phyloP scores from a whole-genome alignment of 1,140 invertebrate genomes.

The Vanessa tameamea region DNA sequence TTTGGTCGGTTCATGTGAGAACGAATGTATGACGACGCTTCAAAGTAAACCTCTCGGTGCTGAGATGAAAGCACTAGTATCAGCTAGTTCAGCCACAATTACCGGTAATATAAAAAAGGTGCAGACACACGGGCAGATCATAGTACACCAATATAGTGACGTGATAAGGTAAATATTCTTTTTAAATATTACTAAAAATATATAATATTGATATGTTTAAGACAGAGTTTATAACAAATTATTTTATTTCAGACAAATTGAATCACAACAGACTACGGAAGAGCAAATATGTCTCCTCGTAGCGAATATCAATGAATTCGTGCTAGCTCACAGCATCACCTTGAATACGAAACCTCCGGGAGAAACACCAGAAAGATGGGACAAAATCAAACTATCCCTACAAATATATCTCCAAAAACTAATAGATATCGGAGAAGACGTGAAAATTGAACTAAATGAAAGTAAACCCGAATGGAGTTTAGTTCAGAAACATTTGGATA shows the following conservation, averaged over 20 bases:
- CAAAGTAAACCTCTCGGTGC: constrained; percentile 88
- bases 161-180: constrained; percentile 64
- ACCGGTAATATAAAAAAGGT: constrained; percentile 80
- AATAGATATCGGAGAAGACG: constrained; percentile 76
- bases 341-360: constrained; percentile 79
- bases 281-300: constrained; percentile 74
- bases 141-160: constrained; percentile 78
- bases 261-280: constrained; percentile 57
- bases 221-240: not conserved
- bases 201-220: too few relatives aligned
- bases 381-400: constrained; percentile 78
- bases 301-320: constrained; percentile 79
- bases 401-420: constrained; percentile 75
- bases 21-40: constrained; percentile 90
- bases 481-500: constrained; percentile 70
- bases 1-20: constrained; percentile 84
- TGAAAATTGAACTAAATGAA: constrained; percentile 76
- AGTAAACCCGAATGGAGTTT: constrained; percentile 68
- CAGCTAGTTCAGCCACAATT: constrained; percentile 77
- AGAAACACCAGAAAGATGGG: constrained; percentile 77
- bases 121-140: constrained; percentile 79
- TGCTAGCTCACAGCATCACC: constrained; percentile 78
- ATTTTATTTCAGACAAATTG: constrained; percentile 62
- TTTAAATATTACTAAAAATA: too few relatives aligned
- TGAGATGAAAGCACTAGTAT: constrained; percentile 78